Percentiles rank a stretch among this genome's conserved stretches.
Evolutionary conservation across 64 coral and sea anemone genomes (phyloP).

Genomic region (Trachythela sp.): DNA sequence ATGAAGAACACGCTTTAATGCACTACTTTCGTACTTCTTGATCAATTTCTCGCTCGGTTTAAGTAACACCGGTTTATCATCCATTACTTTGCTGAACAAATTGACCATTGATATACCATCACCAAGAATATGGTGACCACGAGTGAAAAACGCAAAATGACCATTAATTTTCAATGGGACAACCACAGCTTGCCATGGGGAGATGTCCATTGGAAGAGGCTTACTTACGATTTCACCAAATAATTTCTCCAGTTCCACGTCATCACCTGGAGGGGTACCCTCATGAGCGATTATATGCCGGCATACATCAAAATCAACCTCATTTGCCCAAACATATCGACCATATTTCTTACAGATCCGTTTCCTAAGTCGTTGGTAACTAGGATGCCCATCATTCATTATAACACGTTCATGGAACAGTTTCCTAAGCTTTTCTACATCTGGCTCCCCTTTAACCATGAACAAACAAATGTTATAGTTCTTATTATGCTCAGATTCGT

Average conservation of each 20-base stretch:
- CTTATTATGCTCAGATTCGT: conserved; percentile 67
- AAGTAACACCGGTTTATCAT: conserved; percentile 74
- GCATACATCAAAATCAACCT: conserved; percentile 63
- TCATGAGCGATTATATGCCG: conserved; percentile 50
- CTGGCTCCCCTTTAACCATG: conserved; percentile 53
- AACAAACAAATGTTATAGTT: conserved; percentile 71
- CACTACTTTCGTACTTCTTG: neutral
- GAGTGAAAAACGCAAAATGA: conserved; percentile 54
- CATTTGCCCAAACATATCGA: conserved; percentile 68
- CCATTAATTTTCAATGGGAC: conserved; percentile 53
- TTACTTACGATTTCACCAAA: conserved; percentile 47
- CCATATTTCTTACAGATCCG: conserved; percentile 52
- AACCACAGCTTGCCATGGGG: conserved; percentile 63
- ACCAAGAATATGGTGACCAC: conserved; percentile 73
- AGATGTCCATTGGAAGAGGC: conserved; percentile 52
- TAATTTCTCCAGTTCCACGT: conserved; percentile 52
- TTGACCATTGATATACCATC: conserved; percentile 73
- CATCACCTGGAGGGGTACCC: conserved; percentile 43
- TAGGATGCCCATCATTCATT: conserved; percentile 55
- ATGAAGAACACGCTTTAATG: conserved; percentile 39
- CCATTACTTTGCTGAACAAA: conserved; percentile 59
- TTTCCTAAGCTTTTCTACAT: conserved; percentile 54
- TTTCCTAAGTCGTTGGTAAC: conserved; percentile 61
- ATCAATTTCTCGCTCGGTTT: conserved; percentile 1
- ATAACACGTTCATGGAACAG: conserved; percentile 65